phyloP scores from a whole-genome alignment of 2,888 invertebrate species.

The Elysia crispata region DNA sequence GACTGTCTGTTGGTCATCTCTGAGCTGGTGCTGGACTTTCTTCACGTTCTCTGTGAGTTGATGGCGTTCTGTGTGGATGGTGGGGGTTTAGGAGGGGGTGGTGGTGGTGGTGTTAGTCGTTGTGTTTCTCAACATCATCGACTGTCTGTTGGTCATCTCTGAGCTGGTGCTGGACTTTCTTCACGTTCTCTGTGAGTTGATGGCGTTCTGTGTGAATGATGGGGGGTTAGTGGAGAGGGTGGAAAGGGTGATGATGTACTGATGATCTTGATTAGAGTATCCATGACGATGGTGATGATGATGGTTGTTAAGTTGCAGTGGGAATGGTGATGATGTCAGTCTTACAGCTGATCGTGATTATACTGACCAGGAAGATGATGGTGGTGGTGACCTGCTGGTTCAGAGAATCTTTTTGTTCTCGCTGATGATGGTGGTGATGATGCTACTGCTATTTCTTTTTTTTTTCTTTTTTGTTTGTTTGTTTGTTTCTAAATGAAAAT shows the following conservation, averaged over 20 bases:
- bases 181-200: constrained; percentile 52
- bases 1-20: constrained; percentile 57
- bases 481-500: neutral
- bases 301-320: neutral
- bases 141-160: constrained; percentile 55
- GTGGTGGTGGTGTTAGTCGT: constrained; percentile 20
- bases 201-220: too few species aligned
- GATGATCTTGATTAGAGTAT: too few species aligned
- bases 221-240: too few species aligned
- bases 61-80: too few species aligned
- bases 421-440: constrained; percentile 22
- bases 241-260: too few species aligned
- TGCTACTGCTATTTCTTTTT: constrained; percentile 11
- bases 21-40: constrained; percentile 55
- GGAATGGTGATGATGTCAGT: neutral
- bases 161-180: constrained; percentile 56
- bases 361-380: constrained; percentile 14
- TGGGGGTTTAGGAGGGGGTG: too few species aligned
- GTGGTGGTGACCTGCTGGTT: constrained; percentile 23
- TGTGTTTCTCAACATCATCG: constrained; percentile 56
- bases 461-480: too few species aligned
- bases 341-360: neutral
- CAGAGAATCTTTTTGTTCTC: neutral
- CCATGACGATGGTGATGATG: too few species aligned
- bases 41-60: constrained; percentile 53